phyloP scores from a whole-genome alignment of 2,113 vertebrate species.

The Perccottus glenii region DNA sequence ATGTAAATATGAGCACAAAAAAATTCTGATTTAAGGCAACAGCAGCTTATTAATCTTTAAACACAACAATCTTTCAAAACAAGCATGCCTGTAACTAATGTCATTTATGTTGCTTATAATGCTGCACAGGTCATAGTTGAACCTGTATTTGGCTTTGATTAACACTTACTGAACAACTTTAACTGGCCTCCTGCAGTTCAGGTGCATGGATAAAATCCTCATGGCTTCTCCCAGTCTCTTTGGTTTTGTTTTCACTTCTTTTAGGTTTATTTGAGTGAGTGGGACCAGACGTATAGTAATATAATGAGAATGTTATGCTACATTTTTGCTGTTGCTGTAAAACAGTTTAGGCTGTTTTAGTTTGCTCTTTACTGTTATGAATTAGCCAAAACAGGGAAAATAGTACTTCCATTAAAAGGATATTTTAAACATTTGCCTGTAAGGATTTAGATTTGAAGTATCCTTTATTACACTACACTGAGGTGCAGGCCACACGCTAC shows the following conservation, averaged over 20 bases:
- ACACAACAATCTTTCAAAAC: no score
- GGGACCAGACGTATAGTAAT: constrained; percentile 30
- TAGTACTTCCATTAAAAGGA: constrained; percentile 65
- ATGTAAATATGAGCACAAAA: no score
- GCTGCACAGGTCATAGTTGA: no score
- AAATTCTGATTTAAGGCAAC: no score
- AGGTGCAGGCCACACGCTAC: no score
- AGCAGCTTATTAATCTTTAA: no score
- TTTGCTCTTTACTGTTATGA: constrained; percentile 42
- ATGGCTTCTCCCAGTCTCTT: background rate
- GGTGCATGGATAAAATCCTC: background rate
- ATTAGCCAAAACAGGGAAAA: constrained; percentile 30
- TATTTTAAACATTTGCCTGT: constrained; percentile 14
- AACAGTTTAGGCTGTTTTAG: constrained; percentile 50
- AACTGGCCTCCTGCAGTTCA: background rate
- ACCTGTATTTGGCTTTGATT: no score
- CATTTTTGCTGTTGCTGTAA: constrained; percentile 50
- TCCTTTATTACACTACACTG: background rate
- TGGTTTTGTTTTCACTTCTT: constrained; percentile 21
- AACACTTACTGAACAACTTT: no score
- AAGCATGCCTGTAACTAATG: no score
- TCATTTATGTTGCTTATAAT: no score
- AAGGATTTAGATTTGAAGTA: background rate
- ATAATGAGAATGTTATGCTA: constrained; percentile 45
- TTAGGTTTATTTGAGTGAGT: background rate